Base-by-base conservation (phyloP, 2,888 invertebrate species). In the Eledona agricola region DNA sequence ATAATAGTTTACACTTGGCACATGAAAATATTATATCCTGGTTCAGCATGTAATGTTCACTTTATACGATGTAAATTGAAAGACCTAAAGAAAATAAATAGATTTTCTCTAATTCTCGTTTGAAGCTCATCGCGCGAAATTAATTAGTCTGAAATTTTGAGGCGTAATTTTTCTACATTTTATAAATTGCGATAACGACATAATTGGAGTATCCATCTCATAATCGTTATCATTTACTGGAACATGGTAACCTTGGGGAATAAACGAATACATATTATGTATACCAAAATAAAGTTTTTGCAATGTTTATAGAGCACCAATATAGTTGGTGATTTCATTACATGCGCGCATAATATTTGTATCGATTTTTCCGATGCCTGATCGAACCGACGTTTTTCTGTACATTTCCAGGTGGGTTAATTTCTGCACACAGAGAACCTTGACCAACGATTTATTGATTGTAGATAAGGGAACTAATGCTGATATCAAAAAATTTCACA, bases 401-500 rank as follows among this genome's bases (percentile, higher is more conserved):
- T 32, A 32, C 15, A 2, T 13, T 16, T 16, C 32, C 29, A 37
- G 37, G 28, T 37, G n/a, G 12, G 29, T 47, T 20, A 29, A 45
- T 46, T 52, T 51, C 46, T 29, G 52, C 52, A 52, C 28, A 23
- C 37, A 20, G 29, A n/a, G n/a, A n/a, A n/a, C n/a, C n/a, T n/a
- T n/a, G n/a, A n/a, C n/a, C n/a, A n/a, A n/a, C n/a, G n/a, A 10
- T 38, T 38, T 37, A 51, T 51, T 52, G 46, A 52, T 52, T 35
- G 23, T 38, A 40, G 53, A 53, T 53, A 53, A 53, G 42, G 47
- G 22, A 53, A 47, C 53, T 47, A 47, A 26, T 38, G 47, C n/a
- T 35, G 53, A 42, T 53, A 53, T 53, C 53, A 53, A 53, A 53
- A n/a, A 53, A 53, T 53, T 53, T 53, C 46, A 40, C 53, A 53